A percentile compares a stretch with the other conserved stretches of the same genome.
These are phyloP conservation scores for Sclerurus mexicanus DNA, from an alignment of 2,113 vertebrate genomes.

Conservation along the genomic window DNA sequence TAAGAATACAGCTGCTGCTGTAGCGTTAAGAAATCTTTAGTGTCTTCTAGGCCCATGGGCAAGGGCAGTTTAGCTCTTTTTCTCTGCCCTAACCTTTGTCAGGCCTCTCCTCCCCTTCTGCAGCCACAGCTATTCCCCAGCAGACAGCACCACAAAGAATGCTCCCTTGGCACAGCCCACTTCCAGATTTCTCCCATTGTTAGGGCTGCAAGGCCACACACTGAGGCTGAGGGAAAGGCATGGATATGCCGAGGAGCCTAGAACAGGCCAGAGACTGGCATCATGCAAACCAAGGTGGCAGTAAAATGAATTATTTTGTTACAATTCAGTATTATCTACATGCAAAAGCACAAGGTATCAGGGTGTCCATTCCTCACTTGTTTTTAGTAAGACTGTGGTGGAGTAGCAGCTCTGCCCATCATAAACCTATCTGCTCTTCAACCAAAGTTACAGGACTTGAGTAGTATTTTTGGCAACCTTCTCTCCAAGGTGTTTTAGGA, in stretches of 20 bases:
- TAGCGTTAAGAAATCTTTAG: neutral
- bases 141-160: neutral
- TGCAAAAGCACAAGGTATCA: neutral
- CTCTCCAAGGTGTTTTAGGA: neutral
- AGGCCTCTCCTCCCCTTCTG: neutral
- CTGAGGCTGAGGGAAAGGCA: neutral
- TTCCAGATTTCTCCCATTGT: neutral
- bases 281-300: neutral
- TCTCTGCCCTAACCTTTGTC: accelerated
- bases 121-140: neutral
- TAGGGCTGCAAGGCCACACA: neutral
- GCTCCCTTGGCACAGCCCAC: accelerated
- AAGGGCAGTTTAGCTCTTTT: neutral
- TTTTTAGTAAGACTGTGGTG: neutral
- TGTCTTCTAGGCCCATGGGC: neutral
- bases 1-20: neutral
- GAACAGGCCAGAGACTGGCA: neutral
- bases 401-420: neutral
- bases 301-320: neutral
- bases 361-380: accelerated
- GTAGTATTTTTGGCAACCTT: neutral
- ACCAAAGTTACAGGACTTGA: neutral
- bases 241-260: accelerated
- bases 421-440: neutral
- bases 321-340: neutral